A percentile compares a stretch with the other conserved stretches of the same genome.
Conservation (phyloP, 2,113 vertebrate species). For the Aspiorhynchus laticeps region DNA sequence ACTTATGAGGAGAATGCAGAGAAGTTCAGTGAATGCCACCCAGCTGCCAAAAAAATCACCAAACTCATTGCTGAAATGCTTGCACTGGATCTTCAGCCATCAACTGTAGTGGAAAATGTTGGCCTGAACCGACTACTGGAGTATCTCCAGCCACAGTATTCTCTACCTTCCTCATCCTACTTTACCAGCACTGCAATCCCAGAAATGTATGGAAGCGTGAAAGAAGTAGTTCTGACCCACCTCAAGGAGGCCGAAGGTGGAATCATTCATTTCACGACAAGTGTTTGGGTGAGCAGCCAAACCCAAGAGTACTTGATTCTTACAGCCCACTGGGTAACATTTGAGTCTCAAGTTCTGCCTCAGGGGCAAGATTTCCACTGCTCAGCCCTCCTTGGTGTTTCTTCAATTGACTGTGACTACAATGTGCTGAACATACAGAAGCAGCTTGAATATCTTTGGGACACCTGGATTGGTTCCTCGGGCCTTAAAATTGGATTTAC, state of each 20-base stretch:
- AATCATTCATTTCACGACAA: slow-evolving; percentile 92
- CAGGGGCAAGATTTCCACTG: slow-evolving; percentile 91
- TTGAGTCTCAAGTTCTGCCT: slow-evolving; percentile 84
- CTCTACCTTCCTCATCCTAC: slow-evolving; percentile 87
- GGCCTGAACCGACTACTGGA: slow-evolving; percentile 92
- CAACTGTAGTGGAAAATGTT: slow-evolving; percentile 89
- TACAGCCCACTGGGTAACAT: slow-evolving; percentile 93
- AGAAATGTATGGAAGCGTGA: slow-evolving; percentile 93
- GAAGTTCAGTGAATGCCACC: slow-evolving; percentile 88
- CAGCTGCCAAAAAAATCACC: slow-evolving; percentile 96
- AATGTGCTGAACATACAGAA: slow-evolving; percentile 88
- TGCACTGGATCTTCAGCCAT: slow-evolving; percentile 97
- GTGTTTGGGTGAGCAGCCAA: slow-evolving; percentile 94
- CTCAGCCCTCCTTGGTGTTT: slow-evolving; percentile 90
- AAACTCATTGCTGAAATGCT: slow-evolving; percentile 97
- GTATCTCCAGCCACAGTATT: slow-evolving; percentile 94
- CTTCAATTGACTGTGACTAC: slow-evolving; percentile 89
- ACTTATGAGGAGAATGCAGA: slow-evolving; percentile 78
- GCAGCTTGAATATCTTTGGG: slow-evolving; percentile 95
- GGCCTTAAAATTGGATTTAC: slow-evolving; percentile 93
- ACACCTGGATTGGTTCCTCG: slow-evolving; percentile 89
- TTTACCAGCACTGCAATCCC: slow-evolving; percentile 96
- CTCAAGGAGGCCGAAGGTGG: slow-evolving; percentile 92
- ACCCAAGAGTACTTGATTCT: slow-evolving; percentile 95
- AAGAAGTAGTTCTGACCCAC: slow-evolving; percentile 85